phyloP scores from a whole-genome alignment of 2,888 invertebrate species.

The Epirrhoe alternata region DNA sequence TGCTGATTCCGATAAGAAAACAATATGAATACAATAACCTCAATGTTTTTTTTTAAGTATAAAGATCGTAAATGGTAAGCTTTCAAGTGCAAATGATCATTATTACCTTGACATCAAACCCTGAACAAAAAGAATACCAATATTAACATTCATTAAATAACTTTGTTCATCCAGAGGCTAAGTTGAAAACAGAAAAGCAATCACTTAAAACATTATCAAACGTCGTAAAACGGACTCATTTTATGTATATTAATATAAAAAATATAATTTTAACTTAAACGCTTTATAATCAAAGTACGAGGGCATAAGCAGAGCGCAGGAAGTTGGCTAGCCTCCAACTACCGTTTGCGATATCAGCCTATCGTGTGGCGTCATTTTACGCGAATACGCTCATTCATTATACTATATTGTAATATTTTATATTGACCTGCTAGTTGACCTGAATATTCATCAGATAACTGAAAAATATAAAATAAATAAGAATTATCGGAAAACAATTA shows the following conservation, averaged over 20 bases:
- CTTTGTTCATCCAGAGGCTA: background rate
- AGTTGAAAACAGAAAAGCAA: background rate
- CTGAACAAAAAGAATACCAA: constrained; percentile 4
- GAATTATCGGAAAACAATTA: no score
- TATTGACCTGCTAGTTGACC: constrained; percentile 21
- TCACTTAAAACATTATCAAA: background rate
- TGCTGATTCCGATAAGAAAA: constrained; percentile 11
- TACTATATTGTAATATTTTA: constrained; percentile 19
- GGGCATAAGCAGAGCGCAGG: constrained; percentile 48
- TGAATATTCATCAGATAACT: constrained; percentile 45
- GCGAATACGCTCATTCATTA: constrained; percentile 52
- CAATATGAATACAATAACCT: constrained; percentile 3
- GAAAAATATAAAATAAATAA: background rate
- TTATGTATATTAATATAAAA: constrained; percentile 8
- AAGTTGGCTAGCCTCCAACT: constrained; percentile 54
- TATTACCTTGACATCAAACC: constrained; percentile 23
- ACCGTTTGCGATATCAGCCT: constrained; percentile 36
- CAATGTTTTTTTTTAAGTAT: background rate
- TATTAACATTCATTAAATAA: background rate
- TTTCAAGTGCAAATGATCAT: constrained; percentile 14
- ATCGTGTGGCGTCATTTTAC: constrained; percentile 42
- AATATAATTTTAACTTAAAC: constrained; percentile 20
- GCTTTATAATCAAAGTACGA: constrained; percentile 45
- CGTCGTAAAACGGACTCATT: background rate
- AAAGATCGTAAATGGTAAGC: background rate